Base-by-base conservation (phyloP, 1,140 invertebrate genomes). In the Proctacanthus coquilletti region DNA sequence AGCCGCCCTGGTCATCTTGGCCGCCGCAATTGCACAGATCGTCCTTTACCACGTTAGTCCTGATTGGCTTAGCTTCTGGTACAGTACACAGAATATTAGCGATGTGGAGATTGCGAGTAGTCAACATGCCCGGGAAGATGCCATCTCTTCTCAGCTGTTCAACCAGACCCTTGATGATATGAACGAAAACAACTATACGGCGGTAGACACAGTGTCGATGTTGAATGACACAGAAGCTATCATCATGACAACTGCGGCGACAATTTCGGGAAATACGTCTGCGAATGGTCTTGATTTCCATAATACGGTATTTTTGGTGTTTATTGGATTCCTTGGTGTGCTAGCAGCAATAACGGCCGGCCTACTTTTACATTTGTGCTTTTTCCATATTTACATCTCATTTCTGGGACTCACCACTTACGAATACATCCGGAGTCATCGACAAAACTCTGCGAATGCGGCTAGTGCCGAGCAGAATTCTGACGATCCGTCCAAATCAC, bases 331-430 rank as follows among this genome's bases (percentile, higher is more conserved):
- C 9, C 62, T 81, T 14, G 75, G 76, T 4, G 44, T 80, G 8
- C 60, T 87, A 14, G 77, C 84, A 1, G 65, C 82, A 5, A 68
- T 86, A 6, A 79, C 84, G 3, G 73, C 81, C 1, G 75, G 75
- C 15, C 64, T 93, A 15, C 65, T 95, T 8, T 64, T 86, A 14
- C 89, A 96, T 64, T 66, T 96, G 17, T 84, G 84, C 53, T 79
- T 82, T 54, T 91, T 91, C 61, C 85, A 92, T 61, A 74, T 85
- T 30, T 91, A 89, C 60, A 85, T 89, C 51, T 79, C 77, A 6
- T 73, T 77, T 42, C 61, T 86, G 37, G 85, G 85, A 0, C 61
- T 91, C 13, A 89, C 86, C 5, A 93, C 87, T 0, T 93, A 89
- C 58, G 87, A 92, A 55, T 93, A 89, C 55, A 79, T 86, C 29